phyloP scores from a whole-genome alignment of 2,888 invertebrate species.

The Cylindroiulus punctatus region DNA sequence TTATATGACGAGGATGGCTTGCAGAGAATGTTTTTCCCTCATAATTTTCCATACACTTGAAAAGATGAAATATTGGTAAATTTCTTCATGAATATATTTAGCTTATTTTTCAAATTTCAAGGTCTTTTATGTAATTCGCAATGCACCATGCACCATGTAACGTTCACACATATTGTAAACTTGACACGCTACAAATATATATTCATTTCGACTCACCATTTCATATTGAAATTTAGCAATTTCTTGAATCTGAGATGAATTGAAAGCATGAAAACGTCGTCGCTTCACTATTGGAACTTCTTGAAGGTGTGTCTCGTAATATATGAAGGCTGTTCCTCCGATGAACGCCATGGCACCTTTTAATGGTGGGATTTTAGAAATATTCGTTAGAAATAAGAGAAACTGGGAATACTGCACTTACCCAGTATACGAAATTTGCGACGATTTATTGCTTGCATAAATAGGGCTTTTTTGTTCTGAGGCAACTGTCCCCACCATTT shows the following conservation, averaged over 20 bases:
- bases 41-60: constrained; percentile 64
- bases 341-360: background rate
- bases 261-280: constrained; percentile 69
- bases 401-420: background rate
- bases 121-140: too few relatives aligned
- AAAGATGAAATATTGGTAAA: constrained; percentile 44
- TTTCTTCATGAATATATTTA: too few relatives aligned
- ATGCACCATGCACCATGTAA: too few relatives aligned
- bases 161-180: too few relatives aligned
- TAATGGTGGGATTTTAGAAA: background rate
- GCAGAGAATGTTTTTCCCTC: constrained; percentile 64
- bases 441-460: constrained; percentile 14
- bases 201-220: constrained; percentile 15
- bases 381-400: background rate
- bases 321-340: constrained; percentile 58
- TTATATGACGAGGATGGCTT: constrained; percentile 65
- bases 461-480: background rate
- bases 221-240: constrained; percentile 49
- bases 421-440: constrained; percentile 46
- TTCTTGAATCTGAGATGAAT: constrained; percentile 64
- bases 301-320: constrained; percentile 68
- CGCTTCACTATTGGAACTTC: constrained; percentile 70
- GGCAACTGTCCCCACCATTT: constrained; percentile 52
- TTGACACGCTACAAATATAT: too few relatives aligned
- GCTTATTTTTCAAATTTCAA: too few relatives aligned